phyloP scores from a whole-genome alignment of 2,113 vertebrate species.

The Seriola rivoliana region DNA sequence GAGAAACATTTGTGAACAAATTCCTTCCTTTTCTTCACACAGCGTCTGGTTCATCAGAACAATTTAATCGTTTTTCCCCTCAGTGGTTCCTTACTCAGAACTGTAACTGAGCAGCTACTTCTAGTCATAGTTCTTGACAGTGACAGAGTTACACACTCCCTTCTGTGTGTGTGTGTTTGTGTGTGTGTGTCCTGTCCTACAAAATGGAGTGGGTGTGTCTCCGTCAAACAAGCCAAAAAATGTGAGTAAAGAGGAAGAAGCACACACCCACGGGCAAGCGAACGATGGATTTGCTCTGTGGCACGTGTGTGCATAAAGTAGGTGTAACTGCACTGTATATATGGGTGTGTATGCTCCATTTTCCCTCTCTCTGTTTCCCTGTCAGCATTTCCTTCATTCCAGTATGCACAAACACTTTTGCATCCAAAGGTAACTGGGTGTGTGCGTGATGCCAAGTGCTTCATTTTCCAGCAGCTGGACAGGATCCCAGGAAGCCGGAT shows the following conservation, averaged over 20 bases:
- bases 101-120: constrained; percentile 6
- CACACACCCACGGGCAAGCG: constrained; percentile 55
- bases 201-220: constrained; percentile 75
- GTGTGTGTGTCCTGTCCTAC: constrained; percentile 55
- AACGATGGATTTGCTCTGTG: constrained; percentile 34
- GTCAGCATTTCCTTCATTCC: constrained; percentile 35
- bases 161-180: constrained; percentile 32
- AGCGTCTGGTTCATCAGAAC: not conserved
- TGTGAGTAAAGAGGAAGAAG: constrained; percentile 58
- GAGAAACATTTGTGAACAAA: constrained; percentile 1
- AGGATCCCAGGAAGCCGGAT: constrained; percentile 21
- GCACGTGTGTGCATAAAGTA: not conserved
- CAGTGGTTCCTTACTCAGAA: not conserved
- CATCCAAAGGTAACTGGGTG: not conserved
- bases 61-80: not conserved
- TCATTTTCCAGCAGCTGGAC: constrained; percentile 26
- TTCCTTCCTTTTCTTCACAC: constrained; percentile 10
- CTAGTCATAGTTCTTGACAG: constrained; percentile 27
- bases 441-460: not conserved
- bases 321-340: constrained; percentile 10
- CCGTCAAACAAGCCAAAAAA: constrained; percentile 52
- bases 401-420: constrained; percentile 25
- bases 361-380: constrained; percentile 31
- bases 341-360: not conserved
- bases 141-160: constrained; percentile 42